These are phyloP conservation scores for Fregetta grallaria DNA, from an alignment of 2,113 vertebrate species.

Conservation along the genomic window DNA sequence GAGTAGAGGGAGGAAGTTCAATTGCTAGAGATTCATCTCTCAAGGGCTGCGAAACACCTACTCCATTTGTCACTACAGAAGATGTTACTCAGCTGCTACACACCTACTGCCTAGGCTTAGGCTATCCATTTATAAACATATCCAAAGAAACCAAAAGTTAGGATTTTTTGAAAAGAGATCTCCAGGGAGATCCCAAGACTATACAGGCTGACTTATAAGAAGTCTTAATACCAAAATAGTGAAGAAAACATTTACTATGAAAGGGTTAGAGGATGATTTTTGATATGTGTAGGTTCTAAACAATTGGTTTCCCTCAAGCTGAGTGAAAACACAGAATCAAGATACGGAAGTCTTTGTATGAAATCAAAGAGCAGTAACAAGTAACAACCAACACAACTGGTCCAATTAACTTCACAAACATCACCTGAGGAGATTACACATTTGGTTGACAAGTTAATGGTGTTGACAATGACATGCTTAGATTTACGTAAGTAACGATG, in stretches of 20 bases:
- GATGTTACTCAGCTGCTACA: neutral
- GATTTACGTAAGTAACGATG: neutral
- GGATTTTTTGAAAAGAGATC: too few relatives aligned
- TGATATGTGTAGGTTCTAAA: neutral
- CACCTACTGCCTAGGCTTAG: neutral
- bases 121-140: too few relatives aligned
- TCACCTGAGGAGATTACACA: neutral
- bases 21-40: neutral
- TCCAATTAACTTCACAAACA: neutral
- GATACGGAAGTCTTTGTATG: neutral
- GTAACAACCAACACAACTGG: neutral
- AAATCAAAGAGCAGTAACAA: neutral
- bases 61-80: neutral
- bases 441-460: accelerated
- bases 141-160: neutral
- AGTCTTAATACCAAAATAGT: neutral
- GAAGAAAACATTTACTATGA: neutral
- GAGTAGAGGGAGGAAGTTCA: neutral
- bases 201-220: neutral
- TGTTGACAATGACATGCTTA: neutral
- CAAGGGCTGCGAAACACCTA: too few relatives aligned
- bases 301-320: neutral
- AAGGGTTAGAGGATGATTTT: neutral
- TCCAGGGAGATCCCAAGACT: neutral
- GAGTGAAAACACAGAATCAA: neutral